Base-by-base conservation (phyloP, 1,140 invertebrate species). In the Papilio glaucus region DNA sequence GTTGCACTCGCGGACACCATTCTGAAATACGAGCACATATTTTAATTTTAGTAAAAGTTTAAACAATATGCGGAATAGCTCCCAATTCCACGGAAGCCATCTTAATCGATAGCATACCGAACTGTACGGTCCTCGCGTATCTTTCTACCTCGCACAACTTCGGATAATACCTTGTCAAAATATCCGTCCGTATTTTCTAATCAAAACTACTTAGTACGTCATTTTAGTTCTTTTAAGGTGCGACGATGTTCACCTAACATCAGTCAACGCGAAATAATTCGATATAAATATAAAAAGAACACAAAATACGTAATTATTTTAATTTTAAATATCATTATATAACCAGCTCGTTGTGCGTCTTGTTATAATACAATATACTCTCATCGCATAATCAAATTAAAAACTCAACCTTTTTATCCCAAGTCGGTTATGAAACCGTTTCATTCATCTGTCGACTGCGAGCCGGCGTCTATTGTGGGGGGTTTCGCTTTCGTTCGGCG, bases 1-100 rank as follows among this genome's bases (percentile, higher is more conserved):
- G 87, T 97, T 97, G 81, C 96, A 97, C 81, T 97, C 96, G 77
- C 96, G 95, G n/a, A 96, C 94, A 21, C 96, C 94, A 95, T 96
- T 94, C 93, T 95, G 81, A 71, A 85, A 77, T 24, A 61, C 38
- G 67, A 21, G 6, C 5, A 33, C 39, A 72, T 21, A 53, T 57
- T n/a, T 38, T 24, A 4, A 12, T 53, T 53, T 0, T n/a, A n/a
- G n/a, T n/a, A n/a, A n/a, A 7, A 15, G 18, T 21, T 49, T 4
- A 10, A 49, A 49, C 10, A 49, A 6, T 9, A 3, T 9, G 45
- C n/a, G 10, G 15, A 15, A 49, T 8, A 18, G 4, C 8, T 49
- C 21, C 15, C 18, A 18, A 21, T 49, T 15, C 21, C 15, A 49
- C 18, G 9, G 7, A 49, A 2, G 9, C n/a, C 45, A 49, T 9